Conservation (phyloP, 2,797 vertebrate species). For the Spinibarbus caldwelli region DNA sequence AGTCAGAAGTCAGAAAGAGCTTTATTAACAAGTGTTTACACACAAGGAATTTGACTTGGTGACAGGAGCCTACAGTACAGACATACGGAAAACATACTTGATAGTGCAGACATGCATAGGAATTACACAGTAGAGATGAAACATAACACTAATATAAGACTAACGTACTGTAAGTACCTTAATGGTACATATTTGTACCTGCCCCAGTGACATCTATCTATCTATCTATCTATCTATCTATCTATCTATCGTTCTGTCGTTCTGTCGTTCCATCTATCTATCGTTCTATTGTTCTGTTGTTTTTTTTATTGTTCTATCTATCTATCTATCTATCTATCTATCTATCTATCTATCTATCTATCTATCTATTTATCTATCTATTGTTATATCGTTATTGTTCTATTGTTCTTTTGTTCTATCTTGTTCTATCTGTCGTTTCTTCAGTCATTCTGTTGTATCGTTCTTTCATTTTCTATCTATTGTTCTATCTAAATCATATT, state of each 20-base stretch:
- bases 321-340: neutral
- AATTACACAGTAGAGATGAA: no score
- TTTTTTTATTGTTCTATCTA: no score
- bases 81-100: neutral
- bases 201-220: neutral
- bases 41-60: neutral
- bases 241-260: accelerated
- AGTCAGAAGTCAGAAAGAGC: neutral
- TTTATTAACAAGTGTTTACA: neutral
- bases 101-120: no score
- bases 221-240: accelerated
- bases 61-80: neutral
- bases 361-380: accelerated
- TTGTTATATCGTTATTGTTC: neutral
- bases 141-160: no score
- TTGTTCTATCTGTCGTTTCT: neutral
- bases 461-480: neutral
- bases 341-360: accelerated
- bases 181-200: no score
- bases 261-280: no score
- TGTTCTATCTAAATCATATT: neutral
- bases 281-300: no score
- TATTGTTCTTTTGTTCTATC: no score
- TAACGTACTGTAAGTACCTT: no score
- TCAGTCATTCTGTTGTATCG: neutral